phyloP scores from a whole-genome alignment of 2,113 vertebrate species.

The Ptychochromis oligacanthus region DNA sequence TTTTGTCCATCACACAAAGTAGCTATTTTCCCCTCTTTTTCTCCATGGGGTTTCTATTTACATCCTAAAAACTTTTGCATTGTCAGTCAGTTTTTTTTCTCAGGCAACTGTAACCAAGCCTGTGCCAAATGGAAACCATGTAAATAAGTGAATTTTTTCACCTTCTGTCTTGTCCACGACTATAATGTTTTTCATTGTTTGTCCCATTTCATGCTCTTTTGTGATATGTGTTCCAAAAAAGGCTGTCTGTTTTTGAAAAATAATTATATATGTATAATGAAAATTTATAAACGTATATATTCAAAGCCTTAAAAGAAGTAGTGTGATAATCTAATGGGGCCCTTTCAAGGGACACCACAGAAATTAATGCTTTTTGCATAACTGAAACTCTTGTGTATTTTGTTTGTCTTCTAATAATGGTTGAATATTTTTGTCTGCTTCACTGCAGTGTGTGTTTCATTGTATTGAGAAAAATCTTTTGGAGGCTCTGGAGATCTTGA shows the following conservation, averaged over 20 bases:
- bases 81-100: no score
- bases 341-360: background rate
- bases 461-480: slow-evolving; percentile 2
- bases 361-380: background rate
- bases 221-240: background rate
- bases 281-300: background rate
- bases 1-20: background rate
- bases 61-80: no score
- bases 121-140: no score
- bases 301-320: background rate
- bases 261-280: background rate
- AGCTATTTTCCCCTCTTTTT: background rate
- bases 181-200: background rate
- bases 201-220: background rate
- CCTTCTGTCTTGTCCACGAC: background rate
- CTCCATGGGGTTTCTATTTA: background rate
- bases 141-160: no score
- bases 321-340: background rate
- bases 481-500: slow-evolving; percentile 30
- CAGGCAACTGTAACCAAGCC: no score
- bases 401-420: background rate
- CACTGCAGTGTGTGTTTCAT: background rate
- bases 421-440: background rate
- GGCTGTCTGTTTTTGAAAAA: no score
- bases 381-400: background rate